Base-by-base conservation (phyloP, 2,113 vertebrate genomes). In the Chitala chitala region DNA sequence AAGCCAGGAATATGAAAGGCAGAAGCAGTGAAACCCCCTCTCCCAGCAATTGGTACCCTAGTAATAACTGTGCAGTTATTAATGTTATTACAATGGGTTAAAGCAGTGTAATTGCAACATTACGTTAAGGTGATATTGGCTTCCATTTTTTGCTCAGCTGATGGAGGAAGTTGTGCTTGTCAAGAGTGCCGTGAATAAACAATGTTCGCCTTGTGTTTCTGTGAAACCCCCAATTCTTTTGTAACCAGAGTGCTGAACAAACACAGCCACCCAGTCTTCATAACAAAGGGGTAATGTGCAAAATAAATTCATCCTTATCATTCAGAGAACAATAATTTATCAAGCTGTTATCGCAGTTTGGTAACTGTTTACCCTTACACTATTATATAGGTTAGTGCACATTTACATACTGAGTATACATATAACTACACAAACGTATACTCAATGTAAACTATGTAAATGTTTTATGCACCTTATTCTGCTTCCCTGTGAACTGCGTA, bases 221-320 rank as follows among this genome's bases (percentile, higher is more conserved):
- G 61, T 73, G 74, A 66, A 71, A 75, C 74, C 78, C 69, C 58
- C 61, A 70, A 58, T 70, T 74, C 73, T 85, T 24, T 3, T 61
- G 77, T 74, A 75, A 76, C 68, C 71, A 72, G 53, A 75, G 40
- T 40, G 24, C 20, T 66, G 73, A 69, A 76, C 72, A 55, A 26
- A 55, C 50, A 26, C n/a, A 12, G 4, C 1, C 38, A 38, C 40
- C 20, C 46, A 48, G n/a, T 29, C 22, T 46, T 48, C 77, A 69
- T 46, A n/a, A 44, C 20, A 22, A 2, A 69, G 31, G 44, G 7
- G 71, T 82, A 78, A 75, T 78, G 76, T 82, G 77, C 77, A 78
- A 80, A 82, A 84, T 82, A 66, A 78, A 79, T 80, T 78, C 58
- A 84, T 83, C 79, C 73, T 20, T 3, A 73, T 75, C 80, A 72